A percentile compares a stretch with the other conserved stretches of the same genome.
phyloP scores from a whole-genome alignment of 2,113 vertebrate species.

The Aptenodytes forsteri region DNA sequence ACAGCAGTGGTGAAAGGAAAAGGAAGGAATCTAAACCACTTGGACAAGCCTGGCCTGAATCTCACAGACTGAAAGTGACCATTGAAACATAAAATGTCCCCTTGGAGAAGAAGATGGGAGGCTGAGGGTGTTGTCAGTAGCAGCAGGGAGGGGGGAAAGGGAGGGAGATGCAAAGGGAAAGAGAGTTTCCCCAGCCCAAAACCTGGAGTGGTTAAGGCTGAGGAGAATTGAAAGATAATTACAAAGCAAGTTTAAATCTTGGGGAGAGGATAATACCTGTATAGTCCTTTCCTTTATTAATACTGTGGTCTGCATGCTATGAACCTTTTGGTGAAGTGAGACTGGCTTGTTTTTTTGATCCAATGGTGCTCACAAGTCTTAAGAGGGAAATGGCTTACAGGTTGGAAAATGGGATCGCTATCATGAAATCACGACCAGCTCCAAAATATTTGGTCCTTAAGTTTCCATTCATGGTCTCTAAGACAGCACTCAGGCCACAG shows the following conservation, averaged over 20 bases:
- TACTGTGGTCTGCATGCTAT: background rate
- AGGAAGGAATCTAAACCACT: background rate
- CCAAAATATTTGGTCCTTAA: slow-evolving; percentile 46
- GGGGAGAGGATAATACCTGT: background rate
- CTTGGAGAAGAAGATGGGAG: background rate
- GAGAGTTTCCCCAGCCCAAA: background rate
- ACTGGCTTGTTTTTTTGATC: background rate
- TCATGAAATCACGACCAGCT: slow-evolving; percentile 18
- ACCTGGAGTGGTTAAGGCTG: background rate
- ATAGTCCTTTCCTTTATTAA: background rate
- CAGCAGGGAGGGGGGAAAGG: background rate
- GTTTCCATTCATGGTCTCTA: slow-evolving; percentile 61
- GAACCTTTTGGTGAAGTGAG: background rate
- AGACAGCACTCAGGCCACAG: background rate
- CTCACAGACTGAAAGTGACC: background rate
- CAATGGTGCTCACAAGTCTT: background rate
- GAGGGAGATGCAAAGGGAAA: background rate
- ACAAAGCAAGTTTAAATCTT: background rate
- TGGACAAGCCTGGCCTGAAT: background rate
- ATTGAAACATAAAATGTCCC: background rate
- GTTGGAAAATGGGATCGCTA: slow-evolving; percentile 32
- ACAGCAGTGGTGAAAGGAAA: background rate
- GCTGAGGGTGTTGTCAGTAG: background rate
- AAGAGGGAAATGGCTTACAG: slow-evolving; percentile 13
- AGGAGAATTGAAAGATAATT: background rate